Conservation (phyloP, 2,888 invertebrate species). For the Drosophila pseudotakahashii region DNA sequence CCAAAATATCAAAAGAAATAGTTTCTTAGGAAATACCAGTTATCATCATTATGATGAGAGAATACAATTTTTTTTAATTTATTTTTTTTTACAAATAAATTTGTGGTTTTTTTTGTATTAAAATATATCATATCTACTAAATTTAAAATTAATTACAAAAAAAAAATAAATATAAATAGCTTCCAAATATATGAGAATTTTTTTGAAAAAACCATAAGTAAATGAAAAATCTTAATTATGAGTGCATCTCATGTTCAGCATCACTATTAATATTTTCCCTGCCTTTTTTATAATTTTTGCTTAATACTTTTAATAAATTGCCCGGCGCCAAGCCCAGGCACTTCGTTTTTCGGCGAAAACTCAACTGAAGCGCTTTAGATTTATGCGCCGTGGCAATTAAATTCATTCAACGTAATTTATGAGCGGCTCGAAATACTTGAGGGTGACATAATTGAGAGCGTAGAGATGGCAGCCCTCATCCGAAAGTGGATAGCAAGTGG, state of each 20-base stretch:
- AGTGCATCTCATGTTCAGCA: constrained; percentile 14
- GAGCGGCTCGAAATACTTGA: constrained; percentile 54
- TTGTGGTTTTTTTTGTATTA: no score
- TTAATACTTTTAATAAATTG: constrained; percentile 71
- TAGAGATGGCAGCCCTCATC: constrained; percentile 10
- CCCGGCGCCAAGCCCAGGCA: constrained; percentile 69
- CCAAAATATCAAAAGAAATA: no score
- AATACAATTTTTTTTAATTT: no score
- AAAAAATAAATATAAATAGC: no score
- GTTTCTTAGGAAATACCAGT: no score
- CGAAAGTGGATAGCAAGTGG: constrained; percentile 4
- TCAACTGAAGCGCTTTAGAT: constrained; percentile 76
- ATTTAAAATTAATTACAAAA: no score
- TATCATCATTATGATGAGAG: no score
- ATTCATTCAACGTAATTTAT: constrained; percentile 75
- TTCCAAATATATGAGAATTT: no score
- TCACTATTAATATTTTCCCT: background rate
- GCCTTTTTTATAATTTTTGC: constrained; percentile 28
- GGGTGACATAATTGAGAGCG: constrained; percentile 73
- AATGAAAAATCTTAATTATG: background rate
- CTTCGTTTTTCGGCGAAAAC: constrained; percentile 69
- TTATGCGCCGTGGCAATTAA: constrained; percentile 75
- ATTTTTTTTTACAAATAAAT: no score
- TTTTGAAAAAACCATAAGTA: no score
- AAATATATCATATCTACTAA: no score